Evolutionary conservation across 2,113 vertebrate species (phyloP), one percentile per base, ranked within the genome.

Genomic region (Uropsilus gracilis): DNA sequence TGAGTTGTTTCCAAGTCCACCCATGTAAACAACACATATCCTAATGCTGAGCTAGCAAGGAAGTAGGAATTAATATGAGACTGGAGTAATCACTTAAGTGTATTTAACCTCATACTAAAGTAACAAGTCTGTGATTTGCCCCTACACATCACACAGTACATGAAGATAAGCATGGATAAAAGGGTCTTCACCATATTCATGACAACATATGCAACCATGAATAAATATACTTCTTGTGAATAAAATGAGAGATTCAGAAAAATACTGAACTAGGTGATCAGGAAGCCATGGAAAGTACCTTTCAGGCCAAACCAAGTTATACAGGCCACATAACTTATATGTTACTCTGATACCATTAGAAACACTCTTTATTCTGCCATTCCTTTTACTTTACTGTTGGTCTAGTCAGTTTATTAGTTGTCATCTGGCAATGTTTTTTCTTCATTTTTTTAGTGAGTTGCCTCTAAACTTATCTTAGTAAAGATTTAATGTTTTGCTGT

Each of bases 371-470:
- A 61, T 9, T 75, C 14, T 53, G 34, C 1, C 61, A 68, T 86
- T 75, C 26, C 10, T 53, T 81, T 81, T 71, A 88, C 71, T 88
- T 63, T 71, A 39, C 10, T 87, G 30, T 53, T 92, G 71, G 94
- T 9, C n/a, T 84, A 1, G 37, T 90, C 48, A 50, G 34, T 39
- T 89, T 75, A 59, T 66, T 72, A 63, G 42, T 46, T 86, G 14
- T 48, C 59, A 39, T 20, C 59, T 91, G 42, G 17, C 6, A 86
- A 9, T 12, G 1, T 42, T 61, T 91, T 71, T 16, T 55, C 61
- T 77, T 63, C 59, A 53, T 30, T 18, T 53, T 89, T 82, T 42
- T 17, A 80, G 72, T 9, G 22, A 46, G 77, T 77, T 76, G 16
- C 17, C 20, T 88, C 64, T 85, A 68, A 78, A 48, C 1, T n/a